Base-by-base conservation (phyloP, 2,113 vertebrate genomes). In the Daubentonia madagascariensis region DNA sequence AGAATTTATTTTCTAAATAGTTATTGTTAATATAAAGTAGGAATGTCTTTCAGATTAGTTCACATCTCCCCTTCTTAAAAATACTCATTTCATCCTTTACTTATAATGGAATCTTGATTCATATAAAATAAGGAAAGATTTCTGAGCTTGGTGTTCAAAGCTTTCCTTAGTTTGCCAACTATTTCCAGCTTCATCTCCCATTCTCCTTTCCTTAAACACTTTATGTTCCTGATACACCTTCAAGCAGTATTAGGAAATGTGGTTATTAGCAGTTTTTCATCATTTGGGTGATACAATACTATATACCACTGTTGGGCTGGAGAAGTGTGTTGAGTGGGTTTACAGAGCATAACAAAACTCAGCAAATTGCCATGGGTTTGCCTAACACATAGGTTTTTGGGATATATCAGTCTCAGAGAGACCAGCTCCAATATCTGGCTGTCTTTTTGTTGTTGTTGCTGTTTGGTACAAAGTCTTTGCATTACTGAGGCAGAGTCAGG, bases 51-150 rank as follows among this genome's bases (percentile, higher is more conserved):
- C 30, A 72, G 68, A 48, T 75, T 43, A 75, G 35, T 32, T 59
- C 75, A 84, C 63, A 50, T 89, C 50, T 94, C 40, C 28, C 23
- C 57, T 76, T n/a, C 65, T 93, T 84, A 35, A 84, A 83, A 97
- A 54, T 72, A 67, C 30, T 73, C 23, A 80, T 16, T 73, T 79
- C 25, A 59, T 91, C 16, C 22, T 85, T 94, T 76, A 54, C 23
- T 81, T 22, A 63, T 48, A 89, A 35, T 85, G 68, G 54, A 94
- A 52, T 94, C 18, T 73, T 89, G 68, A 79, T 59, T 89, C 84
- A 67, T 52, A 17, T 18, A 30, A 85, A 68, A 45, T 83, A 79
- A 4, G 22, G 16, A 50, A 28, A 23, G 7, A 52, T 54, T 85
- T 91, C 91, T 75, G 48, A 94, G 48, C 4, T 88, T 86, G 70